Percentiles rank a stretch among this genome's conserved stretches.
These are phyloP conservation scores for Syritta pipiens DNA, from an alignment of 2,888 invertebrate genomes.

Conservation along the genomic window DNA sequence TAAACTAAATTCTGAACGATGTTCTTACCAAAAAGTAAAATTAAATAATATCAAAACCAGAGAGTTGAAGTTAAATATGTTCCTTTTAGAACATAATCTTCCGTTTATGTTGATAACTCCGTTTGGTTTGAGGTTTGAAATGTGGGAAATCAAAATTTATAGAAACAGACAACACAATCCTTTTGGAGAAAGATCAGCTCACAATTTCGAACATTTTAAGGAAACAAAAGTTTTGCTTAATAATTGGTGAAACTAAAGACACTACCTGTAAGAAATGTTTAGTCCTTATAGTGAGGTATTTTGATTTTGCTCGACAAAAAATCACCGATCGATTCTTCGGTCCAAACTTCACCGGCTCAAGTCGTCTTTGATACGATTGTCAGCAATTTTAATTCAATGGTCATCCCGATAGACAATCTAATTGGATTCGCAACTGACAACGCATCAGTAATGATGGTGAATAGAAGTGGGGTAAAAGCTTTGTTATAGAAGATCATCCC, in stretches of 20 bases:
- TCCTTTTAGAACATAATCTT: slow-evolving; percentile 16
- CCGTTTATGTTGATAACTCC: slow-evolving; percentile 7
- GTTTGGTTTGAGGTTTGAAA: slow-evolving; percentile 3
- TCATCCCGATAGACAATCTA: slow-evolving; percentile 66
- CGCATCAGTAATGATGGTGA: slow-evolving; percentile 72
- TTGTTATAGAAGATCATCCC: slow-evolving; percentile 65
- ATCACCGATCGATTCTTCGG: slow-evolving; percentile 32
- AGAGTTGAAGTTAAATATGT: slow-evolving; percentile 2
- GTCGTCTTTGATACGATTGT: slow-evolving; percentile 24
- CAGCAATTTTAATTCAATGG: slow-evolving; percentile 12
- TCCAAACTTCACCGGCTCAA: slow-evolving; percentile 18
- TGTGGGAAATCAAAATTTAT: slow-evolving; percentile 3
- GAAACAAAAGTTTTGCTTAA: slow-evolving; percentile 41
- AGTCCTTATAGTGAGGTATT: slow-evolving; percentile 45
- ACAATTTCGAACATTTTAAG: neutral
- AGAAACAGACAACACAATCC: slow-evolving; percentile 4
- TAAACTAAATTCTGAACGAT: no score
- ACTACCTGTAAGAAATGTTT: no score
- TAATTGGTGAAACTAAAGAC: slow-evolving; percentile 48
- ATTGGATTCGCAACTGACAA: slow-evolving; percentile 72
- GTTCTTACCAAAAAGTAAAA: no score
- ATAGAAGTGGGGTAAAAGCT: slow-evolving; percentile 67
- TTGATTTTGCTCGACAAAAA: slow-evolving; percentile 6
- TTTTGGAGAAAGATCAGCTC: slow-evolving; percentile 8
- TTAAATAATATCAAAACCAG: no score